Evolutionary conservation across 1,140 invertebrate species (phyloP), one percentile per base, ranked within the genome.

Genomic region (Octopus sinensis): DNA sequence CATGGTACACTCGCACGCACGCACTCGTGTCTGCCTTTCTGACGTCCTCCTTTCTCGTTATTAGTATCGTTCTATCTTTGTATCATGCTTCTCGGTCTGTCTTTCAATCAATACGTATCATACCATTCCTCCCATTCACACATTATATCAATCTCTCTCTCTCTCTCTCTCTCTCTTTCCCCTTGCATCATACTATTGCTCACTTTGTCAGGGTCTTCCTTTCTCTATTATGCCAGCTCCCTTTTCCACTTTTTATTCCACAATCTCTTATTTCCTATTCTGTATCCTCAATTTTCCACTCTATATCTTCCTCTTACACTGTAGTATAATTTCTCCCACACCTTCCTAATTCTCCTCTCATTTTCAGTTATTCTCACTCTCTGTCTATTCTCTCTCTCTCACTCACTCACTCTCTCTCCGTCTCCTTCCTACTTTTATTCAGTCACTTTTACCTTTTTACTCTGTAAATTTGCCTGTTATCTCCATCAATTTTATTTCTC

Each of bases 381-480:
- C 56, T 56, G 5, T 56, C 56, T 43, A 12, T 56, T 56, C 43
- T 4, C 56, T 52, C 12, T 53, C 54, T 54, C 78, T 54, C 52
- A 13, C 54, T 23, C 54, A 12, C 53, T 52, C 52, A 12, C 78
- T 54, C 23, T 54, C 78, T 54, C 52, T 53, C 53, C 4, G 2
- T 23, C 78, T 53, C 78, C 12, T 54, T 23, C 52, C 53, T 52
- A 12, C 23, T 54, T 52, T 79, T 53, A 12, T 54, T 23, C 78
- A 13, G 17, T 53, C 23, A 12, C 78, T 79, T 53, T 54, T 54
- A 12, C 78, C 53, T 52, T n/a, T 56, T 51, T 43, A n/a, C 79
- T 68, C 54, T 68, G 52, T 80, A n/a, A 23, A n/a, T 62, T n/a
- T 53, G n/a, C 56, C 51, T 68, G 52, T 80, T 56, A 23, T 80